A percentile compares a stretch with the other conserved stretches of the same genome.
These are phyloP conservation scores for Engystomops pustulosus DNA, from an alignment of 2,113 vertebrate genomes.

Conservation along the genomic window DNA sequence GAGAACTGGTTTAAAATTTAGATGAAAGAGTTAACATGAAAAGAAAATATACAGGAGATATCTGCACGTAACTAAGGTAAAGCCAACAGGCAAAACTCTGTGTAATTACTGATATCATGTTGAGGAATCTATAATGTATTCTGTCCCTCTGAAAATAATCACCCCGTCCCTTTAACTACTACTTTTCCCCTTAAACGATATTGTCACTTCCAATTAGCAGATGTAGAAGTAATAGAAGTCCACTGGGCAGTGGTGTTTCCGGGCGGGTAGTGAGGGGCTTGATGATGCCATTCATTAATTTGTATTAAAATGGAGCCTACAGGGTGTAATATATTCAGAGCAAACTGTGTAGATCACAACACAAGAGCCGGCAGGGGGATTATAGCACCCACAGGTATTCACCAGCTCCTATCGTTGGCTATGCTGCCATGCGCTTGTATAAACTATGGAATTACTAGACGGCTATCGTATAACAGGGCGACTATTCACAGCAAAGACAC, in stretches of 20 bases:
- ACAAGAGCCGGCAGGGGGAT: slow-evolving; percentile 6
- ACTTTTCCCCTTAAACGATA: background rate
- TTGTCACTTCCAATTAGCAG: background rate
- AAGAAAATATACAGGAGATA: too few relatives aligned
- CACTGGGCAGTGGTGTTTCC: background rate
- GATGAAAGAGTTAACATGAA: too few relatives aligned
- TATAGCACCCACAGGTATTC: background rate
- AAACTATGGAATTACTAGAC: background rate
- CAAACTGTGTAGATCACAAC: background rate
- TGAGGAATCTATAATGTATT: background rate
- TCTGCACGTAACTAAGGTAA: background rate
- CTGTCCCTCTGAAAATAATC: background rate
- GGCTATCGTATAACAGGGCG: background rate
- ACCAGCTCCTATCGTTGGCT: background rate
- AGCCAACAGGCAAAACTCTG: background rate
- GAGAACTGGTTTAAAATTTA: too few relatives aligned
- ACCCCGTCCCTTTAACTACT: background rate
- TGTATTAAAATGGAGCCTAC: background rate
- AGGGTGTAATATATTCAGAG: too few relatives aligned
- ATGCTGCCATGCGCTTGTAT: background rate
- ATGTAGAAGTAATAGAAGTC: background rate
- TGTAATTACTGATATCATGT: background rate
- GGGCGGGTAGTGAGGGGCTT: background rate
- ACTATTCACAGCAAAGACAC: background rate
- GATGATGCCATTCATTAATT: background rate